Conservation (phyloP, 2,888 invertebrate species). For the Entomobrya multifasciata region DNA sequence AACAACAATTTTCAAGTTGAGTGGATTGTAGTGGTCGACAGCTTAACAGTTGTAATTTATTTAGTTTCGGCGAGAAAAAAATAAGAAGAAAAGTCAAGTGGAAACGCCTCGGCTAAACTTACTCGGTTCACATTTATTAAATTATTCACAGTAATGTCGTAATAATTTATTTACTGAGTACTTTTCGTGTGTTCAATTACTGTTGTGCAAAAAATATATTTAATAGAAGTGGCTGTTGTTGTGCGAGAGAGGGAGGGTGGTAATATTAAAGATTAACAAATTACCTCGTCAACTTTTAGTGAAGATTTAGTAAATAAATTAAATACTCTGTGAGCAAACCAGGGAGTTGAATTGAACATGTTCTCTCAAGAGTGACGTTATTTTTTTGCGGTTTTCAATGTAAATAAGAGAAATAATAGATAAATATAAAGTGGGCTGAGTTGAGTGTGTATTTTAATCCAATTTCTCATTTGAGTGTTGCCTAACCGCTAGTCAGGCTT, state of each 20-base stretch:
- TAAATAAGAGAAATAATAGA: background rate
- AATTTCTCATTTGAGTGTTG: too few species aligned
- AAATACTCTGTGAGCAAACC: background rate
- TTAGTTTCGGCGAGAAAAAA: background rate
- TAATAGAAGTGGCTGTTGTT: too few species aligned
- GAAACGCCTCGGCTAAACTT: background rate
- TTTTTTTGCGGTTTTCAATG: constrained; percentile 24
- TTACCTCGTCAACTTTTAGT: background rate
- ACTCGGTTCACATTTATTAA: constrained; percentile 42
- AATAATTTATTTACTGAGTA: constrained; percentile 53
- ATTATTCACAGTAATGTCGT: constrained; percentile 47
- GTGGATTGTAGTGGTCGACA: background rate
- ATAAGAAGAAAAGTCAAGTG: background rate
- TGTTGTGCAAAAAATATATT: too few species aligned
- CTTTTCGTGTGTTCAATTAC: background rate
- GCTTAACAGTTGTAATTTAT: background rate
- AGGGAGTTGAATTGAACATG: background rate
- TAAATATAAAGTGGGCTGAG: too few species aligned
- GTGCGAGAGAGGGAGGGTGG: too few species aligned
- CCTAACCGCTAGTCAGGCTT: too few species aligned
- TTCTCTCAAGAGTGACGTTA: constrained; percentile 24
- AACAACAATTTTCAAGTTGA: background rate
- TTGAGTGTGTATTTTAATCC: too few species aligned
- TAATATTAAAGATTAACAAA: background rate
- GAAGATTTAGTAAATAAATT: background rate